Evolutionary conservation across 35 echinoderm and acorn worm species (phyloP), one percentile per base, ranked within the genome.

Genomic region (Hemicentrotus pulcherrimus): DNA sequence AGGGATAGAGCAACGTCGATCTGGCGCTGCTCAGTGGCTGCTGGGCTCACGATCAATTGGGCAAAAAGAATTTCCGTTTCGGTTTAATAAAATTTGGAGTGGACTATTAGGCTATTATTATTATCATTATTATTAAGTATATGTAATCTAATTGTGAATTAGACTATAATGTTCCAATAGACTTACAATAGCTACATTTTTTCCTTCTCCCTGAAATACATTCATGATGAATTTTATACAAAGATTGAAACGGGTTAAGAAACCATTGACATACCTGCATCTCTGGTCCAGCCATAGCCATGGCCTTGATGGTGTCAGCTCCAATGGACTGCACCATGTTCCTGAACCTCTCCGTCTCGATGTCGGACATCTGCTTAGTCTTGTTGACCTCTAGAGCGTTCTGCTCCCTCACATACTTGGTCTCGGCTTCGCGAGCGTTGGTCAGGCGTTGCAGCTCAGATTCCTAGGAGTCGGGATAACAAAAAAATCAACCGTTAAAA

Each of bases 201-300:
- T 41, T 41, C 3, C 35, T 41, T 41, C 35, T 41, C 35, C 35
- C 35, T 41, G 35, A 41, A 41, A 41, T 41, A 41, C 35, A 41
- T 41, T 41, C 35, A 41, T 41, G 35, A 41, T 41, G 35, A 41
- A 41, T 41, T 41, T 41, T 41, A 41, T 41, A 41, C 3, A 3
- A 41, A 41, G 35, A 41, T 41, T 41, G 35, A 41, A 41, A 41
- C 35, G 1, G 35, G 35, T 41, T 0, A 41, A 3, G 52, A 59
- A 59, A 59, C 11, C 11, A 11, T 59, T 59, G 5, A 97, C 97
- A 85, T 97, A 98, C 97, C 98, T 99, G 98, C 98, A 99, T 99
- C 98, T 99, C 98, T 61, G 98, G 98, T 95, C 98, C 98, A 33
- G 98, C 96, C n/a, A 96, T 95, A 47, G 98, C 98, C 61, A 99